Percentiles rank a stretch among this genome's conserved stretches.
Conservation (phyloP, 2,113 vertebrate species). For the Bos javanicus region DNA sequence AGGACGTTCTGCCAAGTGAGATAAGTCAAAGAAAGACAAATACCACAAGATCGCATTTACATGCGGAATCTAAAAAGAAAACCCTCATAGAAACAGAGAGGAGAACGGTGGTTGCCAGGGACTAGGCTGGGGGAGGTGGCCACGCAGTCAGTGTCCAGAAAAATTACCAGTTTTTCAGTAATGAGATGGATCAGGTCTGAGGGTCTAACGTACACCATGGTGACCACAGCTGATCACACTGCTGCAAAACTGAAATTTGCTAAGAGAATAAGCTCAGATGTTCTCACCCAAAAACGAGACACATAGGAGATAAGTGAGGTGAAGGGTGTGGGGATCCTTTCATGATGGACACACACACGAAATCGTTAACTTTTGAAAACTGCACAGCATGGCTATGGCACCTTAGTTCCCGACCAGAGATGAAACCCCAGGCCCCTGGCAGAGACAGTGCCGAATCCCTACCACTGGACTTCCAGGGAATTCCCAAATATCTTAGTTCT, state of each 20-base stretch:
- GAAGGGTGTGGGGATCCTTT: no score
- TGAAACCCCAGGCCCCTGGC: neutral
- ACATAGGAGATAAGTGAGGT: neutral
- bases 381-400: fast-evolving
- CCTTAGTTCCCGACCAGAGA: neutral
- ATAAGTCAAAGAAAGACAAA: neutral
- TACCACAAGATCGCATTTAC: neutral
- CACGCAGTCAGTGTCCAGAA: neutral
- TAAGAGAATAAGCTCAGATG: neutral
- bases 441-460: neutral
- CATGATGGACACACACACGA: fast-evolving
- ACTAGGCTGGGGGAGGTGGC: fast-evolving
- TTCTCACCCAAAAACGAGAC: neutral
- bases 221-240: neutral
- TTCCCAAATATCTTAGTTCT: neutral
- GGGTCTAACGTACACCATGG: neutral
- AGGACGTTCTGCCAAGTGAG: neutral
- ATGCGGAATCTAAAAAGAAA: neutral
- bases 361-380: fast-evolving
- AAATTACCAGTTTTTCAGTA: no score
- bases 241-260: neutral
- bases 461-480: neutral
- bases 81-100: neutral
- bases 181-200: no score
- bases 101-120: neutral